phyloP scores from a whole-genome alignment of 2,888 invertebrate species.

The Aspidiotus destructor region DNA sequence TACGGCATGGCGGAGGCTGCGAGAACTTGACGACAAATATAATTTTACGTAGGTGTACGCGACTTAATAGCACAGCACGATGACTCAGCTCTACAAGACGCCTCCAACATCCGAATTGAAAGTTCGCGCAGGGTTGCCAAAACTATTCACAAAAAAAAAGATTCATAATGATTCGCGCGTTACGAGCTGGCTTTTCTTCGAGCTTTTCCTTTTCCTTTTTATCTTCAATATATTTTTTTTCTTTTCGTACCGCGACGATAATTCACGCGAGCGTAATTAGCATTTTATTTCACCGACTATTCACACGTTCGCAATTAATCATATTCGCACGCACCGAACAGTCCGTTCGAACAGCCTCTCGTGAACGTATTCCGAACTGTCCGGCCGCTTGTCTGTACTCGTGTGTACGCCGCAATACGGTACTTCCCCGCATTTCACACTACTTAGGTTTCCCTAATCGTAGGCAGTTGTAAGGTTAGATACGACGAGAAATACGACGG shows the following conservation, averaged over 20 bases:
- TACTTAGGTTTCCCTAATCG: conserved; percentile 32
- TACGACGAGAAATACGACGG: conserved; percentile 7
- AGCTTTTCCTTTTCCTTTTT: no score
- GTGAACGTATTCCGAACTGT: neutral
- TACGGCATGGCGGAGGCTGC: conserved; percentile 9
- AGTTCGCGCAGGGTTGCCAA: conserved; percentile 29
- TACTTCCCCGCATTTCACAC: conserved; percentile 31
- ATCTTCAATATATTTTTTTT: no score
- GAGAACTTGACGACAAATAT: neutral
- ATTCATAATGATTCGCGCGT: no score
- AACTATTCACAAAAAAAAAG: neutral
- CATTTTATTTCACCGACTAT: no score
- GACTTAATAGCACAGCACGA: conserved; percentile 18
- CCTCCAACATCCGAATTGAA: conserved; percentile 30
- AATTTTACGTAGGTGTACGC: conserved; percentile 18
- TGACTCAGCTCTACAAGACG: conserved; percentile 29
- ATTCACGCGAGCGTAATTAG: no score
- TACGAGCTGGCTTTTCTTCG: no score
- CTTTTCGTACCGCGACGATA: no score
- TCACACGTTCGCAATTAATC: no score
- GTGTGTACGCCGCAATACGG: conserved; percentile 30
- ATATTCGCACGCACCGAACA: neutral
- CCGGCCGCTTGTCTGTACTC: conserved; percentile 8
- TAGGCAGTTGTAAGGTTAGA: conserved; percentile 23
- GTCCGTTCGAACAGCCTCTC: conserved; percentile 3